Evolutionary conservation across 2,797 vertebrate genomes (phyloP).

Genomic region (Cyclura pinguis): DNA sequence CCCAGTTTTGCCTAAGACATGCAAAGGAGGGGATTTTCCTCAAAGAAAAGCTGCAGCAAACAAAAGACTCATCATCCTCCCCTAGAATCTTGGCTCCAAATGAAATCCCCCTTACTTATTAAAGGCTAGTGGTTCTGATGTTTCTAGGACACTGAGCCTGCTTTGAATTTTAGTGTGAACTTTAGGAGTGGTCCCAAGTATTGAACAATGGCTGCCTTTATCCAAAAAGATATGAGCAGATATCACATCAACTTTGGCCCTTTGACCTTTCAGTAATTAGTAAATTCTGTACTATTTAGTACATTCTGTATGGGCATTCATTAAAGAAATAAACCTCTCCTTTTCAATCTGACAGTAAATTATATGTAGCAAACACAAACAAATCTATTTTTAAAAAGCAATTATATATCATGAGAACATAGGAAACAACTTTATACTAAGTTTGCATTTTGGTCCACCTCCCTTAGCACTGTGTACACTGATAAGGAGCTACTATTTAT

Average conservation of each 20-base stretch:
- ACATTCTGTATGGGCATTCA: no score
- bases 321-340: neutral
- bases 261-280: neutral
- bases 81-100: neutral
- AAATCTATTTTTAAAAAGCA: neutral
- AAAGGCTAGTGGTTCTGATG: no score
- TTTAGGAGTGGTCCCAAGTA: no score
- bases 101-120: neutral
- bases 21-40: neutral
- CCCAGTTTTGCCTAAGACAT: neutral
- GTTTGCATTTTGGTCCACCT: no score
- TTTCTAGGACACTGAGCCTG: no score
- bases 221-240: neutral
- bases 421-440: neutral
- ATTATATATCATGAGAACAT: neutral
- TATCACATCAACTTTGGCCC: neutral
- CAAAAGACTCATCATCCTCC: neutral
- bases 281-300: no score
- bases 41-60: neutral
- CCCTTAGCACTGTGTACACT: neutral
- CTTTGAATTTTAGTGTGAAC: no score
- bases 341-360: neutral
- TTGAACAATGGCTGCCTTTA: neutral
- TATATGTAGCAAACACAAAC: neutral
- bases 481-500: no score